Conservation (phyloP, 2,888 invertebrate genomes). For the Phyllotreta striolata region DNA sequence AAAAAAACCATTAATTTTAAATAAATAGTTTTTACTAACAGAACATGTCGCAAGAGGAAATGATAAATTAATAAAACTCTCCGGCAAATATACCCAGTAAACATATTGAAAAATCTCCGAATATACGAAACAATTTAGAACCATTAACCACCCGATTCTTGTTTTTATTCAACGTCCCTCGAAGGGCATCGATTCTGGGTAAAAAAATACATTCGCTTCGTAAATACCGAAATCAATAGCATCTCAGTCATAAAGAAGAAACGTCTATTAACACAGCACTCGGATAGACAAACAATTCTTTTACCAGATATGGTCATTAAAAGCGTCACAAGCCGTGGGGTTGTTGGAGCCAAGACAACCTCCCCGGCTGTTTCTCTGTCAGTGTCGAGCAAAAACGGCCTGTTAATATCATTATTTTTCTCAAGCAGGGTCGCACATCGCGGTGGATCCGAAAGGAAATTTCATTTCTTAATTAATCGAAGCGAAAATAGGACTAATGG, state of each 20-base stretch:
- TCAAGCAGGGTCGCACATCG: background rate
- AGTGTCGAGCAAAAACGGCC: constrained; percentile 32
- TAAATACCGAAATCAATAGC: constrained; percentile 20
- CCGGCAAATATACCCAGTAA: too few relatives aligned
- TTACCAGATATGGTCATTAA: constrained; percentile 46
- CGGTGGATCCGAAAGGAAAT: constrained; percentile 8
- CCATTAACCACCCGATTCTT: too few relatives aligned
- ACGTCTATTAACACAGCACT: constrained; percentile 34
- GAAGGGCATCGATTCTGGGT: too few relatives aligned
- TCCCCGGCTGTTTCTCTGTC: constrained; percentile 38
- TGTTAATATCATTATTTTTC: constrained; percentile 46
- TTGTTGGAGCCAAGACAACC: constrained; percentile 38
- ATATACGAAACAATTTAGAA: too few relatives aligned
- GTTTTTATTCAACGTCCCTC: too few relatives aligned
- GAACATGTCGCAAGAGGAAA: too few relatives aligned
- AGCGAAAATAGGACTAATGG: too few relatives aligned
- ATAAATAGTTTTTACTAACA: background rate
- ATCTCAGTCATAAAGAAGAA: constrained; percentile 16
- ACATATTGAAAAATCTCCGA: too few relatives aligned
- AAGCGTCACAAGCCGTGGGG: constrained; percentile 37
- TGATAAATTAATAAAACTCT: too few relatives aligned
- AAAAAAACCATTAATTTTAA: constrained; percentile 3
- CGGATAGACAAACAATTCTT: constrained; percentile 43
- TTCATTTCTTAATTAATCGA: too few relatives aligned
- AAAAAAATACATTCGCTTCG: too few relatives aligned